A percentile compares a stretch with the other conserved stretches of the same genome.
Evolutionary conservation across 2,797 vertebrate species (phyloP).

Genomic region (Etheostoma nigrum): DNA sequence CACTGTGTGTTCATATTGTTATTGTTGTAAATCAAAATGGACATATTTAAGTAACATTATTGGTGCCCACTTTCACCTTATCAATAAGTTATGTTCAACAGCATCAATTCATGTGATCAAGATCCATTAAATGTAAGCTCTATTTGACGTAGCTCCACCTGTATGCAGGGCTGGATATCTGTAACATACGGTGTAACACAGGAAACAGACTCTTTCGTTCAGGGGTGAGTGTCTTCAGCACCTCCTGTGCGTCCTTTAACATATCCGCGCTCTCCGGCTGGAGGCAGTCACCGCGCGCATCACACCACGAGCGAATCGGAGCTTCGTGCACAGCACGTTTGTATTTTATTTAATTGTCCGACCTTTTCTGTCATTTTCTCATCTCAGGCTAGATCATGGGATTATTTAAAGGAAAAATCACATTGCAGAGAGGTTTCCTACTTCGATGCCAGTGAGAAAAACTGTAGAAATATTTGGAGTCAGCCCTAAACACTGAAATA

Average conservation of each 20-base stretch:
- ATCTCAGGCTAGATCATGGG: conserved; percentile 10
- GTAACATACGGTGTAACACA: not conserved
- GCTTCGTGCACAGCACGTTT: not conserved
- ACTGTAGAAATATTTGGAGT: conserved; percentile 43
- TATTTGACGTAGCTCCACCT: conserved; percentile 1
- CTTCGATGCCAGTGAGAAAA: conserved; percentile 26
- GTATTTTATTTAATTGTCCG: not conserved
- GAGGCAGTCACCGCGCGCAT: conserved; percentile 53
- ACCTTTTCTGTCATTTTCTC: too few relatives aligned
- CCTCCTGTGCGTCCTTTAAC: conserved; percentile 48
- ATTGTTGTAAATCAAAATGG: not conserved
- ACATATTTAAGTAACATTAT: too few relatives aligned
- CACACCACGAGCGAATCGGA: conserved; percentile 27
- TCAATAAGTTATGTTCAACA: not conserved
- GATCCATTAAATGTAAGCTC: not conserved
- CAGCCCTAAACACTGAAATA: conserved; percentile 8
- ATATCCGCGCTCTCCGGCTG: conserved; percentile 37
- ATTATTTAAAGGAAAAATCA: conserved; percentile 4
- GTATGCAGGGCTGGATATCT: not conserved
- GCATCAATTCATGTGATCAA: not conserved
- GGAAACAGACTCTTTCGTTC: conserved; percentile 13
- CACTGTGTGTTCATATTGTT: not conserved
- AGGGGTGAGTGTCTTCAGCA: conserved; percentile 51
- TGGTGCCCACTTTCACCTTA: not conserved
- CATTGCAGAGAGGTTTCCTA: conserved; percentile 14